Base-by-base conservation (phyloP, 2,113 vertebrate genomes). In the Cyanocitta stelleri region DNA sequence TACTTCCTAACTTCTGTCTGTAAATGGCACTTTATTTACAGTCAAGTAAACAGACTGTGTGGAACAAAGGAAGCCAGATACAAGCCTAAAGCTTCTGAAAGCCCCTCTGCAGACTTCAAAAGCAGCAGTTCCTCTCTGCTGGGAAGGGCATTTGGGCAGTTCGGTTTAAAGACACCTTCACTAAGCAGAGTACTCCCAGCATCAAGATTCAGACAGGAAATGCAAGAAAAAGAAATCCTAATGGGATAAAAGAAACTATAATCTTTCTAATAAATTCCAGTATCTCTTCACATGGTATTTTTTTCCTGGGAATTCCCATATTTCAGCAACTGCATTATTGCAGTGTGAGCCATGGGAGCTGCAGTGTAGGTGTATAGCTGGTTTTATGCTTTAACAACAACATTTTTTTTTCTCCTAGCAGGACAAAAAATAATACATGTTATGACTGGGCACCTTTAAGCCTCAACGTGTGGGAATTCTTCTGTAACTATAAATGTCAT, bases 21-120 rank as follows among this genome's bases (percentile, higher is more conserved):
- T 77, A 93, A 97, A 84, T 72, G 87, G 68, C 24, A 80, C 44
- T 87, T 85, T 94, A 91, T 94, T 92, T 93, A 94, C 56, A 94
- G 61, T 55, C 72, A 84, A 55, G 68, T 75, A 93, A 96, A 90
- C 80, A 91, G 90, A 67, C 68, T 72, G 9, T 1, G 1, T 43
- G 43, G 35, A 95, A 95, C 76, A 96, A 96, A 95, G 48, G 30
- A 95, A 86, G 72, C 6, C 35, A 96, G 63, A 95, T 32, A 62
- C 11, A 67, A 95, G 55, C 14, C 24, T 32, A 41, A 81, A 90
- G 44, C 33, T 90, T 86, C 48, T 86, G 39, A 93, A 86, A 52
- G 59, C 51, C 59, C 11, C 21, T 81, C 64, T 71, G 55, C 75
- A 81, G 35, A 86, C 59, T 93, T 92, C 51, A 95, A 86, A 86